Conservation (phyloP, 2,113 vertebrate species). For the Oenanthe oenanthe region DNA sequence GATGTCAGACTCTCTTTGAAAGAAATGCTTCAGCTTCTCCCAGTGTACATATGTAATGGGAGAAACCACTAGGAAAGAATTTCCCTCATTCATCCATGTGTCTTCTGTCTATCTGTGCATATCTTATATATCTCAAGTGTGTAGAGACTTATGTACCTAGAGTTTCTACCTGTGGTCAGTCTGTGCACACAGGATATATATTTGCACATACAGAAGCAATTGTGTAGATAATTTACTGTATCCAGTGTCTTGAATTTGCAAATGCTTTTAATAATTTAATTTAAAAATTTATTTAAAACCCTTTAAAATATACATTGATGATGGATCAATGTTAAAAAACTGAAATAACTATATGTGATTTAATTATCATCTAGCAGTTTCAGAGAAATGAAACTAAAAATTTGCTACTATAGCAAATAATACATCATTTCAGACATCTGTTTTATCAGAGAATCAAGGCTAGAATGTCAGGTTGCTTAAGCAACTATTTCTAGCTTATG, state of each 20-base stretch:
- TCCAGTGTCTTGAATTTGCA: background rate
- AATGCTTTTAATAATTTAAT: background rate
- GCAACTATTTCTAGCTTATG: background rate
- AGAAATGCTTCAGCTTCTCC: background rate
- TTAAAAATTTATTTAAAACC: background rate
- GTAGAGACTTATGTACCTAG: background rate
- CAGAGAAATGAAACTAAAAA: background rate
- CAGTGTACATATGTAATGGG: background rate
- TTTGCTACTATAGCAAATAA: background rate
- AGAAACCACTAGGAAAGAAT: background rate
- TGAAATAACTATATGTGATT: background rate
- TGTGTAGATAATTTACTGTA: background rate
- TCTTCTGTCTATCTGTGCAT: background rate
- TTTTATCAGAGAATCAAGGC: background rate
- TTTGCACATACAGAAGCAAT: background rate
- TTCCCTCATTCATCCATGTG: background rate
- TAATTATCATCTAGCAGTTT: background rate
- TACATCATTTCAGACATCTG: background rate
- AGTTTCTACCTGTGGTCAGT: background rate
- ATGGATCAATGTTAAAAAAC: background rate
- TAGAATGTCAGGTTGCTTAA: background rate
- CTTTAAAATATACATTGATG: background rate
- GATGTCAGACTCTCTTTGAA: background rate
- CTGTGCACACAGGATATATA: background rate
- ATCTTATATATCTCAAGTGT: background rate